These are phyloP conservation scores for Cantharis lateralis DNA, from an alignment of 2,888 invertebrate genomes.

Conservation along the genomic window DNA sequence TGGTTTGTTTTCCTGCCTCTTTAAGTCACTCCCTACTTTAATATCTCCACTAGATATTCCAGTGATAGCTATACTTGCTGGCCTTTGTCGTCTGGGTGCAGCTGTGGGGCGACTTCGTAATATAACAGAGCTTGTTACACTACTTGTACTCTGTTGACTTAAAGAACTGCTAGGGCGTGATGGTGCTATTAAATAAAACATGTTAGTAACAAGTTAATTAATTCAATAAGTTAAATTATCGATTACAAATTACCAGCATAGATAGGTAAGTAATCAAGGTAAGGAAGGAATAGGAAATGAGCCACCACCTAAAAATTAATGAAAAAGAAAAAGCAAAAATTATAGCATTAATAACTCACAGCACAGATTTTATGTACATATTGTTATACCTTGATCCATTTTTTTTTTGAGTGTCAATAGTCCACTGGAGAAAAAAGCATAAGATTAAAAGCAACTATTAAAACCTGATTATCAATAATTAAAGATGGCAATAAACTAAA, in stretches of 20 bases:
- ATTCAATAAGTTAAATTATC: neutral
- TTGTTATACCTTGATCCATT: neutral
- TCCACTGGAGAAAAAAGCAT: neutral
- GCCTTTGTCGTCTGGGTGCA: slow-evolving; percentile 73
- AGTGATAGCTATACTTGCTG: slow-evolving; percentile 83
- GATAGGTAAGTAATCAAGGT: neutral
- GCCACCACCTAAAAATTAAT: slow-evolving; percentile 37
- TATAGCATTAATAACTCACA: neutral
- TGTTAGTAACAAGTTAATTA: neutral
- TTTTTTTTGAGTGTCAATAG: neutral
- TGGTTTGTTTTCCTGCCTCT: slow-evolving; percentile 57
- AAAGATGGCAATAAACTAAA: neutral
- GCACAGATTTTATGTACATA: neutral
- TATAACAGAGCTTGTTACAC: slow-evolving; percentile 61
- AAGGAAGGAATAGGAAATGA: slow-evolving; percentile 32
- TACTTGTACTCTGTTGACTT: slow-evolving; percentile 71
- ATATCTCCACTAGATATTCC: slow-evolving; percentile 64
- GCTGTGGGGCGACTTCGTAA: slow-evolving; percentile 66
- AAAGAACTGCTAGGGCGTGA: slow-evolving; percentile 88
- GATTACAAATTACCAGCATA: neutral
- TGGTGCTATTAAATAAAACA: slow-evolving; percentile 56
- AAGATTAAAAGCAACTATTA: neutral
- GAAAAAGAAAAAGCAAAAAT: neutral
- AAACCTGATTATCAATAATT: neutral
- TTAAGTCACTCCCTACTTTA: slow-evolving; percentile 38